Evolutionary conservation across 2,797 vertebrate genomes (phyloP).

Genomic region (Sylvia borin): DNA sequence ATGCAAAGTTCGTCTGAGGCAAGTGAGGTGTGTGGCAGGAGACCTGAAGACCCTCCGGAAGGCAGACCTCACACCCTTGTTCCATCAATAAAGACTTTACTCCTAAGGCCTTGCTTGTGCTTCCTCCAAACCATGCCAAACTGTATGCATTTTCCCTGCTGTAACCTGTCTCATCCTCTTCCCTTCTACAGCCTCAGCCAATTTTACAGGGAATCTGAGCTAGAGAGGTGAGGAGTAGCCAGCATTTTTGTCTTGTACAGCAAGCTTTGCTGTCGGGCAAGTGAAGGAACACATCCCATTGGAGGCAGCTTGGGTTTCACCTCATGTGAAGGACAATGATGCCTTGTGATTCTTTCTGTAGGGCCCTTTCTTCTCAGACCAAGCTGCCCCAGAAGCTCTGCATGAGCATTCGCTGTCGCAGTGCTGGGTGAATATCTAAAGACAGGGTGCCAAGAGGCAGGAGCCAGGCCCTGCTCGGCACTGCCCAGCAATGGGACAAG

Average conservation of each 20-base stretch:
- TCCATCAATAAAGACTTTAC: background rate
- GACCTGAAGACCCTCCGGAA: accelerated
- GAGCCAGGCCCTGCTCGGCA: background rate
- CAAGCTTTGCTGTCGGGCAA: background rate
- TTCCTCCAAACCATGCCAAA: background rate
- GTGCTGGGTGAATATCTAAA: background rate
- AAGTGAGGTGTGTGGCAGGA: background rate
- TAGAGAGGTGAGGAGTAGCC: background rate
- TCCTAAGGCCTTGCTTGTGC: background rate
- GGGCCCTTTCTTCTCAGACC: background rate
- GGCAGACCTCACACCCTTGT: background rate
- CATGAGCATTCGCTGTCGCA: accelerated
- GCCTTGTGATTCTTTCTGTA: background rate
- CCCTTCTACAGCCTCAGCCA: background rate
- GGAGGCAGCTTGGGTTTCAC: background rate
- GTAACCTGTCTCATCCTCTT: background rate
- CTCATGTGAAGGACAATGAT: background rate
- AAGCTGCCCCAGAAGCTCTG: background rate
- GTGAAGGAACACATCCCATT: no score
- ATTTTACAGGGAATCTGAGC: background rate
- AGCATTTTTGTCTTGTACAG: background rate
- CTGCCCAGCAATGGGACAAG: background rate
- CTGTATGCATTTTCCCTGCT: background rate
- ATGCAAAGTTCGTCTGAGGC: accelerated
- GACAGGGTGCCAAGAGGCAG: background rate